Percentiles rank a stretch among this genome's conserved stretches.
Evolutionary conservation across 2,888 invertebrate species (phyloP).

Genomic region (Macrophya alboannulata): DNA sequence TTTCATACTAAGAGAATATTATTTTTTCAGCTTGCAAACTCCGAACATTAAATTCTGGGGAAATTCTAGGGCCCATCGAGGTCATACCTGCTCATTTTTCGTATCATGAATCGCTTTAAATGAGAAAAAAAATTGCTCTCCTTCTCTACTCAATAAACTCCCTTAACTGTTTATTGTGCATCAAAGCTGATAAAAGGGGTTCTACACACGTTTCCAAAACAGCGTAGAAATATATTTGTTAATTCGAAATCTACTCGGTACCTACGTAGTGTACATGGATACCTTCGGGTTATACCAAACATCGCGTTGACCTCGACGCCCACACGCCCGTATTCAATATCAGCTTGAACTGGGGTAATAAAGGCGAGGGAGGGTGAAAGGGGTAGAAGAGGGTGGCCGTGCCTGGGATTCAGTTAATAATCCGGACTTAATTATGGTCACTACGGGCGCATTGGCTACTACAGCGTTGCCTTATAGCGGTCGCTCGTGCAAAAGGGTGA

Average conservation of each 20-base stretch:
- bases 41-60: background rate
- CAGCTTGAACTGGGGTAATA: slow-evolving; percentile 56
- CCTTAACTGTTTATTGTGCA: background rate
- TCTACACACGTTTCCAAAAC: background rate
- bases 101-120: background rate
- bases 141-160: background rate
- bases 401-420: slow-evolving; percentile 67
- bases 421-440: slow-evolving; percentile 70
- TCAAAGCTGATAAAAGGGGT: background rate
- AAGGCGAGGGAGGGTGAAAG: slow-evolving; percentile 8
- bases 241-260: background rate
- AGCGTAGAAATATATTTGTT: background rate
- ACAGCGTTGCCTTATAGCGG: slow-evolving; percentile 60
- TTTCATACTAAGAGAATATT: background rate
- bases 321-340: slow-evolving; percentile 50
- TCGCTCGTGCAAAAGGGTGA: slow-evolving; percentile 40
- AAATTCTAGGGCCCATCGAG: too few species aligned
- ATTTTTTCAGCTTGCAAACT: background rate
- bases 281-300: slow-evolving; percentile 23
- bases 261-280: background rate
- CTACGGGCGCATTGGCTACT: slow-evolving; percentile 65
- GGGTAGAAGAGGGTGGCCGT: slow-evolving; percentile 22
- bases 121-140: background rate
- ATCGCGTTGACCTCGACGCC: slow-evolving; percentile 28
- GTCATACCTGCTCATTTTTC: too few species aligned